Percentiles rank a stretch among this genome's conserved stretches.
phyloP scores from a whole-genome alignment of 2,888 invertebrate species.

The Opisthograptis luteolata region DNA sequence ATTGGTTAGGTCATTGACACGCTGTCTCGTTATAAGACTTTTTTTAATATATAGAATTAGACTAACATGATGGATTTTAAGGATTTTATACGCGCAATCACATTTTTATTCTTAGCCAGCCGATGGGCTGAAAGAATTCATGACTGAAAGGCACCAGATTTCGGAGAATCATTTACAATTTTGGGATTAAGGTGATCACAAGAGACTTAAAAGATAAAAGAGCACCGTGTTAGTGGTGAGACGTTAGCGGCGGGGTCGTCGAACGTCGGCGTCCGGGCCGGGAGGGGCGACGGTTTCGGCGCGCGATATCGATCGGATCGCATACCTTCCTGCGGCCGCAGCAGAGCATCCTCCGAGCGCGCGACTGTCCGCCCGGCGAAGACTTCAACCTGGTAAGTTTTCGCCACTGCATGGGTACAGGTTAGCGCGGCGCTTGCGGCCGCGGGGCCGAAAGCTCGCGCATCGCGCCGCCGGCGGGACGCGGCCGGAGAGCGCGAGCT shows the following conservation, averaged over 20 bases:
- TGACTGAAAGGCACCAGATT: constrained; percentile 3
- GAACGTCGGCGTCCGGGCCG: constrained; percentile 80
- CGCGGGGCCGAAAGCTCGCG: constrained; percentile 78
- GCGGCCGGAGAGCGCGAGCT: constrained; percentile 81
- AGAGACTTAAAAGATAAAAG: constrained; percentile 43
- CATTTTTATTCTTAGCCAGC: constrained; percentile 3
- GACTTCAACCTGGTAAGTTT: constrained; percentile 91
- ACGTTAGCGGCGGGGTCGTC: constrained; percentile 77
- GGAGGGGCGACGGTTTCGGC: constrained; percentile 81
- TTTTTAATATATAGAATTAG: neutral
- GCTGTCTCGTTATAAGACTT: neutral
- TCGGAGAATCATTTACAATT: neutral
- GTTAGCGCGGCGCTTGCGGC: constrained; percentile 85
- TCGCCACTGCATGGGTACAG: constrained; percentile 92
- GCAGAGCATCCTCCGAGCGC: constrained; percentile 96
- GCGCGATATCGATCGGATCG: constrained; percentile 80
- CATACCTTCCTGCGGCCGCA: constrained; percentile 97
- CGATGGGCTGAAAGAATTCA: neutral
- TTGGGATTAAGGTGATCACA: constrained; percentile 15
- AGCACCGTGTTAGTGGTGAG: constrained; percentile 59
- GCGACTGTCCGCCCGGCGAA: constrained; percentile 86
- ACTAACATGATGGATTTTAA: neutral
- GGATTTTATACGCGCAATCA: constrained; percentile 1
- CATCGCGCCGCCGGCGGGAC: constrained; percentile 75
- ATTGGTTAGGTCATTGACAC: constrained; percentile 10